Evolutionary conservation across 2,888 invertebrate genomes (phyloP), one percentile per base, ranked within the genome.

Genomic region (Spialia ferax): DNA sequence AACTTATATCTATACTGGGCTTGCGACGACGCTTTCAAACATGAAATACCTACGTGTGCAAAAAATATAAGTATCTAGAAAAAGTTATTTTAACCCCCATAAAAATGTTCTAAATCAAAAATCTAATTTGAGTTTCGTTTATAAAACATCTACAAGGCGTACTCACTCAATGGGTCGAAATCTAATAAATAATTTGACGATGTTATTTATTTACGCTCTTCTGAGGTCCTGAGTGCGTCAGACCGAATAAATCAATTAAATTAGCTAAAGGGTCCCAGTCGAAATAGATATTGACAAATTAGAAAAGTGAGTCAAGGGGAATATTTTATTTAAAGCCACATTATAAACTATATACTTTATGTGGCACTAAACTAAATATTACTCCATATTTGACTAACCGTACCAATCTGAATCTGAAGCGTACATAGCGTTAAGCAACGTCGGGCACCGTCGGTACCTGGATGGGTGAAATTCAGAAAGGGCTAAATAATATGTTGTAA

Each of bases 231-330:
- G 26, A 59, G 50, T 57, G 61, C 62, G 50, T 65, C 50, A 52
- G 57, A 66, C 52, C 52, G 38, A 52, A 65, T 52, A 65, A 59
- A 65, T 56, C 56, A 64, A 38, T 59, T 65, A 65, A 65, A 59
- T 65, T 65, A 65, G 52, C 52, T 22, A 22, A 42, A 57, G 35
- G 52, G 48, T 63, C 32, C 23, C 38, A 23, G 23, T 62, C n/a
- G 23, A 65, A 52, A 57, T 26, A 57, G 42, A 65, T 59, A 59
- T 26, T 59, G 50, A 63, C 54, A 63, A 52, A 52, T 65, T 52
- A 50, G 57, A 50, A 42, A 50, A 65, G 57, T 38, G 11, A 26
- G 35, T 48, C 52, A 23, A 13, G 8, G 18, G 4, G 45, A 56
- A 63, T 63, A 60, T 60, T 48, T 60, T 5, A 60, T 60, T 60